Evolutionary conservation across 2,797 vertebrate species (phyloP), one percentile per base, ranked within the genome.

Genomic region (Coccyzus lansbergi): DNA sequence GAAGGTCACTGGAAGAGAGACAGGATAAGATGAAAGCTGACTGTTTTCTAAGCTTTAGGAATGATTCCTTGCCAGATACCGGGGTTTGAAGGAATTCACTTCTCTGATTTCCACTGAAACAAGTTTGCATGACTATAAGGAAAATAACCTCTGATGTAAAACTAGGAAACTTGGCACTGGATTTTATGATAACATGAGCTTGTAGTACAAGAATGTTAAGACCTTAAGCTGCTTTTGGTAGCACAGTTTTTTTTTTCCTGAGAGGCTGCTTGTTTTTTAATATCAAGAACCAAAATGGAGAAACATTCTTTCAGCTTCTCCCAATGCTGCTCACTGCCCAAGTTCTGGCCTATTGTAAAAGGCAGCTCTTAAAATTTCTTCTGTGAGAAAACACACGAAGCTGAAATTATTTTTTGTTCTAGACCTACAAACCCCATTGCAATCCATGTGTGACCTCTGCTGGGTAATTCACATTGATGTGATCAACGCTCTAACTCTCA

Each of bases 201-300:
- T 91, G 96, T 91, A 95, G 91, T 76, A 88, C 91, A 96, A 93
- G 96, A 96, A 97, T 95, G 92, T 97, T 96, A 94, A 97, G 77
- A 95, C 83, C 49, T 93, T 95, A 96, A 96, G 93, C 95, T 95
- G 87, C 92, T 97, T 95, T 93, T 82, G 67, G 70, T 95, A 93
- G 84, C 62, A 69, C 80, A 77, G 7, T 72, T 60, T 83, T 83
- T 83, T 75, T 79, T 91, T 83, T 79, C 60, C 44, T 56, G 60
- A 82, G 88, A 80, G 34, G 67, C 75, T 94, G 83, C 34, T 95
- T 89, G 92, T 25, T 91, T 91, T 92, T 86, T 48, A 69, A 49
- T 88, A 78, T 76, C 65, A 83, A 49, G 91, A 89, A 92, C 34
- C 69, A 92, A 92, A 87, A 62, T 48, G 62, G 75, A 87, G 90